phyloP scores from a whole-genome alignment of 2,797 vertebrate genomes.

The Crocodylus rhombifer region DNA sequence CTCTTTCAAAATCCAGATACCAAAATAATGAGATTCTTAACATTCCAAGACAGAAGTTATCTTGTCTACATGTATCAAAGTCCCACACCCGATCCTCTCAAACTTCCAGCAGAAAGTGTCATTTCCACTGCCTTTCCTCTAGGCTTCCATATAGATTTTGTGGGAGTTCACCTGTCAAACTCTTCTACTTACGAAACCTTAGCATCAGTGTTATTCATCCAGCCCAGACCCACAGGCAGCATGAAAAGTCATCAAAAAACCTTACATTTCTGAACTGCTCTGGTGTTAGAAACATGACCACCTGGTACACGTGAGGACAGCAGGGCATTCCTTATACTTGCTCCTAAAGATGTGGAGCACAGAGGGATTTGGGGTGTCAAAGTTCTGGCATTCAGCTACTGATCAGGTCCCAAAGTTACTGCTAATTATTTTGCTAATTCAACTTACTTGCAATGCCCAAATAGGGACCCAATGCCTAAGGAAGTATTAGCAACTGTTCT shows the following conservation, averaged over 20 bases:
- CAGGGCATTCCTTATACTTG: background rate
- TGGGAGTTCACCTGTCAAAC: background rate
- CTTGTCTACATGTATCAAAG: background rate
- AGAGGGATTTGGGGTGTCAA: fast-evolving
- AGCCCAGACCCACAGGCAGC: background rate
- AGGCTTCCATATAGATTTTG: background rate
- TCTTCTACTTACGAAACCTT: background rate
- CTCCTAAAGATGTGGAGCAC: background rate
- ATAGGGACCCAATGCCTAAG: fast-evolving
- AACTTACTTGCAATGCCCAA: background rate
- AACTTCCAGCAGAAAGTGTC: background rate
- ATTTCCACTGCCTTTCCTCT: background rate
- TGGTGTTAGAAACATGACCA: background rate
- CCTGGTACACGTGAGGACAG: background rate
- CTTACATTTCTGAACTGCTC: background rate
- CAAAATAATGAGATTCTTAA: background rate
- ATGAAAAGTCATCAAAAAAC: fast-evolving
- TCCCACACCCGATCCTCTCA: background rate
- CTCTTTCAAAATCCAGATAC: background rate
- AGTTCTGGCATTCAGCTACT: background rate
- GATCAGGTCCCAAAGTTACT: background rate
- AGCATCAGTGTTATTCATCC: background rate
- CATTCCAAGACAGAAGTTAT: background rate
- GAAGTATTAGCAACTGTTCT: background rate
- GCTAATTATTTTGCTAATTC: fast-evolving